Base-by-base conservation (phyloP, 2,888 invertebrate genomes). In the Drosophila percnosoma region DNA sequence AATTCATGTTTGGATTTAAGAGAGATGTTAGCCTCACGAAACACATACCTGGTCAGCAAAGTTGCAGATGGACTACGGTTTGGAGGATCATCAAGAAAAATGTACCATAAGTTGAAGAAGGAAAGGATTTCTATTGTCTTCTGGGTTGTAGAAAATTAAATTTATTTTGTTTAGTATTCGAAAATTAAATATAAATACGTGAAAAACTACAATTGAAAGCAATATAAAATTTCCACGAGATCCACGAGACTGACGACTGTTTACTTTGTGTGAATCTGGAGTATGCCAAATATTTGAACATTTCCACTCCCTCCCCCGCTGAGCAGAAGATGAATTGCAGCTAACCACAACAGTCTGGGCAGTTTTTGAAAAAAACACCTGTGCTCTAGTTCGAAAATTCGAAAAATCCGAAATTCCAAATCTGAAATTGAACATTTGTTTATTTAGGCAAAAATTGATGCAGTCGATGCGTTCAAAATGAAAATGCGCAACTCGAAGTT, bases 351-450 rank as follows among this genome's bases (percentile, higher is more conserved):
- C 31, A 42, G 27, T 13, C 27, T n/a, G 48, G 31, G 52, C 54
- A 53, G 55, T 70, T 78, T 70, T 21, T n/a, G 48, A 49, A 33
- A 33, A 33, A 33, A 71, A 80, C 86, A 87, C 87, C 89, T 88
- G 87, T 90, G 87, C 66, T 82, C 87, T 72, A 78, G 64, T 74
- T 81, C 51, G 53, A 27, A 54, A 63, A 36, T 57, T 42, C 15
- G 11, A 4, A 31, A 11, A 42, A 15, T 57, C 7, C n/a, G 8
- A 60, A 58, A 75, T 55, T 34, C 34, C 29, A 48, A 48, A 36
- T 58, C 27, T 34, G 21, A 33, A 48, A 54, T 18, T 38, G 2
- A 57, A 45, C 5, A 65, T 62, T 75, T 81, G 80, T 81, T 81
- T 81, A 73, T 61, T 55, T 49, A 66, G 57, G 55, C 69, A 53